Evolutionary conservation across 2,888 invertebrate genomes (phyloP), one percentile per base, ranked within the genome.

Genomic region (Caradrina clavipalpis): DNA sequence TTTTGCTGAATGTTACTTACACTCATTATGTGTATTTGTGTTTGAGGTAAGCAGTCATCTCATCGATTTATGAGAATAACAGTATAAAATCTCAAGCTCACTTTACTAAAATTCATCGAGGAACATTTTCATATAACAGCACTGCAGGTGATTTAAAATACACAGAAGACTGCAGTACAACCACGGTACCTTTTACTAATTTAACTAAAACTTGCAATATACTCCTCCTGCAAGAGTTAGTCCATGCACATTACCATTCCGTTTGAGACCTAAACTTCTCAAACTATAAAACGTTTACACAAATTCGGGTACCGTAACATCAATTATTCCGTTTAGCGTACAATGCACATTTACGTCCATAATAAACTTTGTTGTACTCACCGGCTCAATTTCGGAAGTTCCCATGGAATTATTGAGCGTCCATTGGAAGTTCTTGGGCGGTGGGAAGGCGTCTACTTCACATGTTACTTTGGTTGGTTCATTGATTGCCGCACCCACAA

Each of bases 351-450:
- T 74, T 39, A 45, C 21, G 26, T 60, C 10, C 47, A 56, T 63
- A 69, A 0, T 56, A 70, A 70, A 76, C 17, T 76, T 60, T 39
- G 55, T 59, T 26, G 19, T 64, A 84, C 92, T 90, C 83, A 95
- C 96, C 76, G 92, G 66, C 57, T 95, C 95, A 58, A 98, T 97
- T 87, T 98, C 98, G 76, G 97, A 96, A 83, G 97, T 97, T 89
- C 98, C 98, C 80, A 98, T 97, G 50, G 98, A 98, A 94, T 98
- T 98, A 95, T 99, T 99, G 91, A 99, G 98, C 39, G 97, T 97
- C 98, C 98, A 98, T 86, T 97, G 97, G 93, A 98, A 98, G 87
- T 97, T 97, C 87, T 97, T 97, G 2, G 98, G 98, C 1, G 97
- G 97, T 19, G 98, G 98, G 91, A 97, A 98, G 26, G 98, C 97